Evolutionary conservation across 1,140 invertebrate species (phyloP).

Genomic region (Condylostylus longicornis): DNA sequence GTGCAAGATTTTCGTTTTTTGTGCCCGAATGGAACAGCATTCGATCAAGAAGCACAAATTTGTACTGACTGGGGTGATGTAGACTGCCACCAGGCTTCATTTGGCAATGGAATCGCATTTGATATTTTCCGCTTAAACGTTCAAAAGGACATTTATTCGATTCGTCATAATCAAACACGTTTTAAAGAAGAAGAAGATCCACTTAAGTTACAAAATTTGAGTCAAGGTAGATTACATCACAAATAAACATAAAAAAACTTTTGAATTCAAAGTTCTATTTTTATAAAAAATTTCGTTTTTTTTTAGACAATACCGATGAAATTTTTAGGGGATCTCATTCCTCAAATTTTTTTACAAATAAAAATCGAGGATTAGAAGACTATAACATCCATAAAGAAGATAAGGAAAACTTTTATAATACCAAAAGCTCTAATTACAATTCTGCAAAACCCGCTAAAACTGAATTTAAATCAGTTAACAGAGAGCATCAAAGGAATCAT

Average conservation of each 20-base stretch:
- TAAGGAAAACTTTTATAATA: no score
- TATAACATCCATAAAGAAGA: no score
- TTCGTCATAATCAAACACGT: background rate
- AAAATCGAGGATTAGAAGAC: constrained; percentile 36
- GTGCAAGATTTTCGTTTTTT: constrained; percentile 69
- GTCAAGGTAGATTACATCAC: background rate
- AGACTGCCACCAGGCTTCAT: constrained; percentile 61
- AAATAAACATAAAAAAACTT: background rate
- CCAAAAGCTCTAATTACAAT: no score
- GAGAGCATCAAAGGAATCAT: no score
- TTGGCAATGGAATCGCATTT: constrained; percentile 55
- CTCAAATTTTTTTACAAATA: constrained; percentile 46
- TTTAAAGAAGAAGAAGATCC: background rate
- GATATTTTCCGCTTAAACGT: background rate
- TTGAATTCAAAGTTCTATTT: background rate
- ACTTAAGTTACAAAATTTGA: background rate
- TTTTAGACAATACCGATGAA: constrained; percentile 33
- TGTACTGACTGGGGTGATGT: constrained; percentile 83
- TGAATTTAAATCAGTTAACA: no score
- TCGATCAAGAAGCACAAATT: constrained; percentile 83
- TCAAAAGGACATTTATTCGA: background rate
- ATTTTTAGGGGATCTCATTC: constrained; percentile 44
- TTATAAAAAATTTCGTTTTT: background rate
- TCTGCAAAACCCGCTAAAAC: no score
- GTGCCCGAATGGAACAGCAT: constrained; percentile 80